phyloP scores from a whole-genome alignment of 2,888 invertebrate genomes.

The Metellina segmentata region DNA sequence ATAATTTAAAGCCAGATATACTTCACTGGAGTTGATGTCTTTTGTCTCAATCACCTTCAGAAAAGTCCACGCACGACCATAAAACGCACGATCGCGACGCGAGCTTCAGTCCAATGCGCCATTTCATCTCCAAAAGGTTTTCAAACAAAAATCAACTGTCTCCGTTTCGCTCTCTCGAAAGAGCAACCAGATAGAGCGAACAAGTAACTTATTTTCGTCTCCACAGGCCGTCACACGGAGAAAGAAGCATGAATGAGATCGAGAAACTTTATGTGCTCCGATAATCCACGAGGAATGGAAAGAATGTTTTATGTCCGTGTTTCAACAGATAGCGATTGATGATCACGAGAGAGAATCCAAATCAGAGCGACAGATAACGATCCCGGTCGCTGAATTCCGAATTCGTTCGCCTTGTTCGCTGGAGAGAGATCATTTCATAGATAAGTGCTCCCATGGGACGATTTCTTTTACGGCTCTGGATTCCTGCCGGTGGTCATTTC shows the following conservation, averaged over 20 bases:
- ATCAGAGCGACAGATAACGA: slow-evolving; percentile 28
- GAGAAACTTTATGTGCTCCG: background rate
- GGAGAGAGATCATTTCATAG: background rate
- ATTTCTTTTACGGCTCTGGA: slow-evolving; percentile 24
- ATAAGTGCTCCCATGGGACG: background rate
- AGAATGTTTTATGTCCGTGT: background rate
- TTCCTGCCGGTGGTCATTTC: background rate
- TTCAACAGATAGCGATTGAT: background rate
- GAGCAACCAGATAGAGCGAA: background rate
- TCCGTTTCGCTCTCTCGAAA: background rate
- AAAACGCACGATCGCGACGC: too few relatives aligned
- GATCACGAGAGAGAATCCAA: background rate
- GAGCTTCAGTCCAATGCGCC: background rate
- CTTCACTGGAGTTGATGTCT: too few relatives aligned
- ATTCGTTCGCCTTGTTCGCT: background rate
- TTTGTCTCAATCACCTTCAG: too few relatives aligned
- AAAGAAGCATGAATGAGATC: background rate
- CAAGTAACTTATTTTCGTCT: background rate
- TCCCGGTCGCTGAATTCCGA: slow-evolving; percentile 2
- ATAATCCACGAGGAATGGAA: background rate
- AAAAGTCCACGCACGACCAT: too few relatives aligned
- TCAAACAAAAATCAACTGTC: background rate
- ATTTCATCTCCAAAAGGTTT: background rate
- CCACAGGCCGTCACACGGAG: background rate
- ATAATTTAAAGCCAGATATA: too few relatives aligned